Evolutionary conservation across 1,140 invertebrate species (phyloP).

Genomic region (Acromyrmex heyeri): DNA sequence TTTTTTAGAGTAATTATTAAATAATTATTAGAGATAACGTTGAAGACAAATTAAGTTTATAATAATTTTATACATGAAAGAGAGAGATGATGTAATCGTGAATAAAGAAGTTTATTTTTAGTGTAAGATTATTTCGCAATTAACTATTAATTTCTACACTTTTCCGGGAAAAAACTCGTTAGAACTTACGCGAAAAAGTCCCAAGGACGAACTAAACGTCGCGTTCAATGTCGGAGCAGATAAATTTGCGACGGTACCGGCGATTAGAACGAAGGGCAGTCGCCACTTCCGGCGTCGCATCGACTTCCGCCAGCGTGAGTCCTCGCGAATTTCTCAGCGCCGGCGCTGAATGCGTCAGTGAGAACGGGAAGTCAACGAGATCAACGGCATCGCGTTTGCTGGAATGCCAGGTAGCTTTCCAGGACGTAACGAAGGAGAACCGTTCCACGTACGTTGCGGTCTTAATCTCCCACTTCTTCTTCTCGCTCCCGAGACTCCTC

Average conservation of each 20-base stretch:
- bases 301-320: background rate
- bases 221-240: background rate
- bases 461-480: constrained; percentile 45
- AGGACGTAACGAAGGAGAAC: constrained; percentile 56
- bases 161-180: background rate
- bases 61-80: background rate
- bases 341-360: constrained; percentile 27
- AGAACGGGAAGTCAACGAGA: constrained; percentile 38
- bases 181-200: background rate
- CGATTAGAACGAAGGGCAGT: constrained; percentile 10
- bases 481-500: constrained; percentile 2
- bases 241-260: background rate
- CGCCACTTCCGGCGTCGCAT: constrained; percentile 21
- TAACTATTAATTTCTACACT: background rate
- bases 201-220: constrained; percentile 15
- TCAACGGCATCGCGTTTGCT: constrained; percentile 52
- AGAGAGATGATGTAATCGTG: background rate
- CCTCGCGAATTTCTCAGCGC: background rate
- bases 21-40: background rate
- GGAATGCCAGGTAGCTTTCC: constrained; percentile 55
- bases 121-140: background rate
- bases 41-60: background rate
- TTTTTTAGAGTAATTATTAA: background rate
- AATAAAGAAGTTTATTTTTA: background rate
- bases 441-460: constrained; percentile 50